A percentile compares a stretch with the other conserved stretches of the same genome.
phyloP scores from a whole-genome alignment of 2,888 invertebrate genomes.

The Pachymerium ferrugineum region DNA sequence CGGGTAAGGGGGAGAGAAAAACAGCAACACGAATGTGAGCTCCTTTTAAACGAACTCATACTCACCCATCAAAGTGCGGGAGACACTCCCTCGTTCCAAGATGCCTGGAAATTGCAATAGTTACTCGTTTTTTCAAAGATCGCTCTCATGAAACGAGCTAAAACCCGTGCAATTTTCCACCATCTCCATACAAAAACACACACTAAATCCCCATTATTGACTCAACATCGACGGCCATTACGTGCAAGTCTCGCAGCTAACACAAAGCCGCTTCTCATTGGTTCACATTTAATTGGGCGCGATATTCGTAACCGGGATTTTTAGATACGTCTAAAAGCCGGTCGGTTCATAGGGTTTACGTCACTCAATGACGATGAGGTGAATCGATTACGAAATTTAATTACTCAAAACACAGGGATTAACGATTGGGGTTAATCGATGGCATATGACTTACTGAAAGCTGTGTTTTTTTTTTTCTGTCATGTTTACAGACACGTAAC shows the following conservation, averaged over 20 bases:
- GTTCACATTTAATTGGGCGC: not conserved
- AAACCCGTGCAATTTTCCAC: not conserved
- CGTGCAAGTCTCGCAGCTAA: not conserved
- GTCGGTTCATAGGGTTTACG: not conserved
- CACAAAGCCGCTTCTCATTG: not conserved
- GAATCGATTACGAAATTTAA: too few species aligned
- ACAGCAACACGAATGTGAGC: not conserved
- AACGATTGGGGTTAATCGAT: too few species aligned
- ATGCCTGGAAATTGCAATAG: not conserved
- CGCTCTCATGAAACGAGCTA: not conserved
- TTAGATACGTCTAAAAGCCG: not conserved
- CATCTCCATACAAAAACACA: constrained; percentile 7
- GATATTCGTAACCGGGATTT: not conserved
- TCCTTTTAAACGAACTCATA: not conserved
- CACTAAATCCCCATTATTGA: constrained; percentile 1
- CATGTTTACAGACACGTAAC: too few species aligned
- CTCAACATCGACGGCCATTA: constrained; percentile 18
- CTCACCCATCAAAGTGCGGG: constrained; percentile 11
- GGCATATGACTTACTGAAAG: too few species aligned
- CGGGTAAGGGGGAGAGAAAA: not conserved
- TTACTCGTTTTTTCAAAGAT: not conserved
- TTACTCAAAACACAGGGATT: too few species aligned
- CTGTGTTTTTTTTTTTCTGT: too few species aligned
- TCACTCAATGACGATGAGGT: not conserved
- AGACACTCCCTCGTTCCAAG: not conserved